Base-by-base conservation (phyloP, 2,797 vertebrate genomes). In the Chiroxiphia lanceolata region DNA sequence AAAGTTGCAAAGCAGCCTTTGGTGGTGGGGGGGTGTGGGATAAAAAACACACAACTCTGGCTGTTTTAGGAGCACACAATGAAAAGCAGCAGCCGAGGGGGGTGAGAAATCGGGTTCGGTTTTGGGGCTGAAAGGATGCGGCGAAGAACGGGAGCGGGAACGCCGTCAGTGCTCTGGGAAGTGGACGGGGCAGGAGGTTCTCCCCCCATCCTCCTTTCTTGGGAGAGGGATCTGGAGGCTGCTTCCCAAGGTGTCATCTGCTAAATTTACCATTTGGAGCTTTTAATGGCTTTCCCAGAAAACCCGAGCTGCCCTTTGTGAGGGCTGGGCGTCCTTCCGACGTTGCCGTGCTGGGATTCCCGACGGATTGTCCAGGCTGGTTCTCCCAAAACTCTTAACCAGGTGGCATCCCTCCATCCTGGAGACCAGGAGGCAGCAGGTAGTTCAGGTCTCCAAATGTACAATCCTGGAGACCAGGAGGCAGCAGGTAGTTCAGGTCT, bases 1-100 rank as follows among this genome's bases (percentile, higher is more conserved):
- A 56, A 95, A 97, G 96, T 95, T 96, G 93, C 87, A 94, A 40
- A 90, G 89, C 77, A 79, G 89, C 83, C 70, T 78, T 96, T 51
- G 77, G 91, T 22, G 36, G 11, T 25, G 8, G 13, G 15, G 40
- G 15, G 0, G 2, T 1, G 11, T 38, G 38, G 38, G 38, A 38
- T 38, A 12, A 38, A 22, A 26, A 26, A 12, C 23, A 17, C 9
- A 34, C 56, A 50, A 29, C 36, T 40, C 19, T 82, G 65, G 80
- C 74, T 1, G 10, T 86, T 94, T 59, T 33, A 79, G 93, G 60
- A 81, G 38, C 11, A 23, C 87, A 48, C 50, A 51, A 33, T 50
- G 83, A 61, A 50, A 77, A 90, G 83, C 80, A 64, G 87, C 57
- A 8, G 64, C 51, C 0, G 26, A 71, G 38, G 38, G 42, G 45